Evolutionary conservation across 2,888 invertebrate species (phyloP).

Genomic region (Cantharis lateralis): DNA sequence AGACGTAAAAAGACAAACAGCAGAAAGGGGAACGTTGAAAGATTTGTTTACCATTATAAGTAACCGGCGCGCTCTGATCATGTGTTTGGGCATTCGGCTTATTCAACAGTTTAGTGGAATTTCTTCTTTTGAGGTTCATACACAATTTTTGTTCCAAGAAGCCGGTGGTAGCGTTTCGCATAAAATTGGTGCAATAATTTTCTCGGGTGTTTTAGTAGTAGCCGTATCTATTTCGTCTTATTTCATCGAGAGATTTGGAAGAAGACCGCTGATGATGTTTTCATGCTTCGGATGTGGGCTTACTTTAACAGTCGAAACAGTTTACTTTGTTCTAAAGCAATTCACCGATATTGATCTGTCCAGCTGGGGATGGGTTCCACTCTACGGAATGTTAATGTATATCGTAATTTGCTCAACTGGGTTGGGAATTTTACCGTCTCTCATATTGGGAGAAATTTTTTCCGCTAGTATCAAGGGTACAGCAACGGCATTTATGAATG

Average conservation of each 20-base stretch:
- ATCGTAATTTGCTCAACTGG: constrained; percentile 57
- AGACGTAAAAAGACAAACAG: neutral
- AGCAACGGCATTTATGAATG: constrained; percentile 58
- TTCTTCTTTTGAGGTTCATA: constrained; percentile 63
- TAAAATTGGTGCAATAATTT: constrained; percentile 60
- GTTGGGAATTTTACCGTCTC: constrained; percentile 57
- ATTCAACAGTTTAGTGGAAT: constrained; percentile 66
- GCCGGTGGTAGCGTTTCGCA: constrained; percentile 53
- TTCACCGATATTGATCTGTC: constrained; percentile 36
- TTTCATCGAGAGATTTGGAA: constrained; percentile 65
- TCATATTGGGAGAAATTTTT: constrained; percentile 59
- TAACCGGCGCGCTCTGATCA: constrained; percentile 59
- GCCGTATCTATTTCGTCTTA: constrained; percentile 61
- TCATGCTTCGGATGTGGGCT: constrained; percentile 54
- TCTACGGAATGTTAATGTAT: constrained; percentile 53
- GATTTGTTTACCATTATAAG: neutral
- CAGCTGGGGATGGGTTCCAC: constrained; percentile 52
- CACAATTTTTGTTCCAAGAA: constrained; percentile 63
- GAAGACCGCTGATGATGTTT: constrained; percentile 63
- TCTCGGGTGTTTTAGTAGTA: constrained; percentile 59
- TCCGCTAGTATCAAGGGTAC: constrained; percentile 59
- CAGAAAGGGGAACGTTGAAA: neutral
- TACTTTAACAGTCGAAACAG: constrained; percentile 48
- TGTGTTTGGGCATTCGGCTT: constrained; percentile 63
- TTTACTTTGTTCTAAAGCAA: constrained; percentile 42